Percentiles rank a stretch among this genome's conserved stretches.
phyloP scores from a whole-genome alignment of 2,888 invertebrate species.

The Heliconius erato region DNA sequence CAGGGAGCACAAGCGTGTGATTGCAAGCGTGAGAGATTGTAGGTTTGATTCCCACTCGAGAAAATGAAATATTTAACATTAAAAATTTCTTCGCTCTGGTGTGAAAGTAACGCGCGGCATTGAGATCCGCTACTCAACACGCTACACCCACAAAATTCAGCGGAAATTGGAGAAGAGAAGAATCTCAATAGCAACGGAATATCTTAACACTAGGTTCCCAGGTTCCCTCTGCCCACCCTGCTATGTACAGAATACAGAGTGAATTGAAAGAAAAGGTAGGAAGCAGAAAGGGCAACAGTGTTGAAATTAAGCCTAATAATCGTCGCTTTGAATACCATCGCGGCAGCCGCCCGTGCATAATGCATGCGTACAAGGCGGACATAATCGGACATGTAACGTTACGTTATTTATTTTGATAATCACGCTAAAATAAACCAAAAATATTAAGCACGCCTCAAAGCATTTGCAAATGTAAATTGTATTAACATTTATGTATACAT shows the following conservation, averaged over 20 bases:
- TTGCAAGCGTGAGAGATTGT: neutral
- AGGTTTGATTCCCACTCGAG: too few species aligned
- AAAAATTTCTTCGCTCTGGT: too few species aligned
- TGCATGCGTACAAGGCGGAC: slow-evolving; percentile 60
- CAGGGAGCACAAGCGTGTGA: neutral
- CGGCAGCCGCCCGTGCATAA: slow-evolving; percentile 68
- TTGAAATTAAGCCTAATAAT: slow-evolving; percentile 65
- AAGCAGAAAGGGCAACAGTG: slow-evolving; percentile 54
- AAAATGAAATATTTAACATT: too few species aligned
- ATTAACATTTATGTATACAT: neutral
- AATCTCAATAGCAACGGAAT: too few species aligned
- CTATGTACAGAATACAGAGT: too few species aligned
- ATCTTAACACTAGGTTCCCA: too few species aligned
- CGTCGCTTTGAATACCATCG: slow-evolving; percentile 68
- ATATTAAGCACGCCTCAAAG: slow-evolving; percentile 22
- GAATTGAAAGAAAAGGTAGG: too few species aligned
- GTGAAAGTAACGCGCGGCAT: too few species aligned
- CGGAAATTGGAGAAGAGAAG: too few species aligned
- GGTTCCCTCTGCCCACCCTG: too few species aligned
- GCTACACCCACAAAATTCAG: too few species aligned
- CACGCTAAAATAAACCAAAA: slow-evolving; percentile 28
- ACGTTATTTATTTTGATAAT: slow-evolving; percentile 41
- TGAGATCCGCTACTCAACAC: too few species aligned
- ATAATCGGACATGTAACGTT: slow-evolving; percentile 44
- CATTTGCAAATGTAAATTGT: neutral